Base-by-base conservation (phyloP, 2,113 vertebrate genomes). In the Notiomystis cincta region DNA sequence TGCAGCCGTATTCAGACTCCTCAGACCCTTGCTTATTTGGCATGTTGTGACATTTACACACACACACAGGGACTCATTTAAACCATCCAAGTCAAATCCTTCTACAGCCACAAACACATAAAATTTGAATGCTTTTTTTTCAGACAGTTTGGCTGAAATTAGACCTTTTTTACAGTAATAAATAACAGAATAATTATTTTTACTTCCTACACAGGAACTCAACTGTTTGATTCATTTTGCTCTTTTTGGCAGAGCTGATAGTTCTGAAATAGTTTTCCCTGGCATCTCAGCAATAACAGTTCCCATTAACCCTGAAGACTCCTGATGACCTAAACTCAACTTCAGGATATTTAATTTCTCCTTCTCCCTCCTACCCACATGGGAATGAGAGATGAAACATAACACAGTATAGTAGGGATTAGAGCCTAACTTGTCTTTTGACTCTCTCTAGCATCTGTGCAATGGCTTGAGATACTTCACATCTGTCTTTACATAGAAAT, bases 141-240 rank as follows among this genome's bases (percentile, higher is more conserved):
- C 65, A 96, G 61, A 40, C 13, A 15, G 87, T 87, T 96, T 97
- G 90, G 94, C 91, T 95, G 93, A 97, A 91, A 81, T 64, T 45
- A 91, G 76, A 81, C 81, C 91, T 95, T 92, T 82, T 95, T 95
- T 81, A 67, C 72, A 82, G 94, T 95, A 95, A 96, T 97, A 98
- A 97, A 97, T 97, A 97, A 95, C 87, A 88, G 80, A 94, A 92
- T 87, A 96, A 94, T 97, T 97, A 96, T 97, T 91, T 92, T 97
- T 92, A 95, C 95, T 97, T 98, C 95, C 94, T 98, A 87, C 80
- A 89, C 94, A 97, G 95, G 95, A 97, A 97, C 90, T 97, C 81
- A 95, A 94, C 91, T 58, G 38, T 73, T 81, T 97, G 95, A 97
- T 96, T 97, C 94, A 98, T 97, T 96, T 95, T 88, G 86, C 72